Evolutionary conservation across 1,140 invertebrate species (phyloP).

Genomic region (Chrysoperla carnea): DNA sequence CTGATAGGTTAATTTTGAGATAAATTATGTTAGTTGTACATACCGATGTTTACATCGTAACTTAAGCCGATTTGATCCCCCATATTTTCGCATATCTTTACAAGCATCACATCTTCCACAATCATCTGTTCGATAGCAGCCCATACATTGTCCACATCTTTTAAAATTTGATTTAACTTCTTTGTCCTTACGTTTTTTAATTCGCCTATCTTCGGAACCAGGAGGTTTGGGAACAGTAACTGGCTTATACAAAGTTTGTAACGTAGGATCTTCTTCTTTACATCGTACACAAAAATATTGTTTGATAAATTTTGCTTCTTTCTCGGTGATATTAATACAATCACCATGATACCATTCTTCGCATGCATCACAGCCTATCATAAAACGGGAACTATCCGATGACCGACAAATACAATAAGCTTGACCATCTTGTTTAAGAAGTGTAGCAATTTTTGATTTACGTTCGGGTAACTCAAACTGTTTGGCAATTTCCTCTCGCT

Average conservation of each 20-base stretch:
- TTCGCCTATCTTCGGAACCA: slow-evolving; percentile 27
- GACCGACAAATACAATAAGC: slow-evolving; percentile 90
- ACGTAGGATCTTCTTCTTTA: slow-evolving; percentile 58
- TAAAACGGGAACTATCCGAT: slow-evolving; percentile 83
- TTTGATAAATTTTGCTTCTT: slow-evolving; percentile 83
- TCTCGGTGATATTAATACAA: slow-evolving; percentile 87
- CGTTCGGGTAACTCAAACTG: slow-evolving; percentile 78
- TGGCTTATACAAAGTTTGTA: slow-evolving; percentile 64
- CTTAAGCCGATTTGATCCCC: slow-evolving; percentile 48
- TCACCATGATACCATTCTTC: slow-evolving; percentile 99
- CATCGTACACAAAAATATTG: slow-evolving; percentile 85
- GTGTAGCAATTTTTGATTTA: slow-evolving; percentile 78
- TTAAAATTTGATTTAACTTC: slow-evolving; percentile 22
- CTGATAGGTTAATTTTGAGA: too few relatives aligned
- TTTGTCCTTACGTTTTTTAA: slow-evolving; percentile 25
- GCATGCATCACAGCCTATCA: slow-evolving; percentile 95
- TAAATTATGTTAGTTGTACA: too few relatives aligned
- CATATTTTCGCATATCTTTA: slow-evolving; percentile 59
- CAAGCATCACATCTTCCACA: slow-evolving; percentile 78
- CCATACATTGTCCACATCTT: slow-evolving; percentile 67
- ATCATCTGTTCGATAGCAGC: slow-evolving; percentile 61
- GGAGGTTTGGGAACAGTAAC: slow-evolving; percentile 27
- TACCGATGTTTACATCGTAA: slow-evolving; percentile 41
- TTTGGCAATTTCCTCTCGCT: slow-evolving; percentile 81
- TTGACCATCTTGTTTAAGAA: slow-evolving; percentile 74